These are phyloP conservation scores for Pangasianodon gigas DNA, from an alignment of 2,113 vertebrate genomes.

Conservation along the genomic window DNA sequence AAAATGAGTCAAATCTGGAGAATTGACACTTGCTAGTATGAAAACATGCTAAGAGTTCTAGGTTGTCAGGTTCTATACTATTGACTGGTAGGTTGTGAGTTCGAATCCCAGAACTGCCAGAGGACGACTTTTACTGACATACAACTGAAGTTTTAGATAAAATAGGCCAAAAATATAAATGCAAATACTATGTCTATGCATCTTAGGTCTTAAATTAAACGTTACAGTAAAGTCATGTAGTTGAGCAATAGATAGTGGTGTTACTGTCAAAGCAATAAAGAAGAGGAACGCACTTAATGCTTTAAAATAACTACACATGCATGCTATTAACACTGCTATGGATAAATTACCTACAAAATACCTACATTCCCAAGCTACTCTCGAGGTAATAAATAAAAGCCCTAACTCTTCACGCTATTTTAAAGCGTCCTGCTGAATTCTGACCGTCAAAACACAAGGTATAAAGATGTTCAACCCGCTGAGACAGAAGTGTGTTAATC, in stretches of 20 bases:
- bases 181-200: not conserved
- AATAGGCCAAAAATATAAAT: not conserved
- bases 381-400: not conserved
- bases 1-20: not conserved
- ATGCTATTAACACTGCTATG: too few relatives aligned
- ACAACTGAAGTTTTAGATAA: not conserved
- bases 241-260: not conserved
- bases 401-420: not conserved
- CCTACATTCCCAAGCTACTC: not conserved
- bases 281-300: not conserved
- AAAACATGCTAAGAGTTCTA: not conserved
- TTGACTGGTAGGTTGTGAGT: not conserved
- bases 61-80: not conserved
- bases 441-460: not conserved
- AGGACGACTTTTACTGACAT: not conserved
- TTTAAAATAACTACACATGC: not conserved
- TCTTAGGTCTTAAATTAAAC: not conserved
- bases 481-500: not conserved
- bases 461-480: not conserved
- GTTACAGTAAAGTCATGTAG: not conserved
- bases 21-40: not conserved
- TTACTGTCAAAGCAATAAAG: not conserved
- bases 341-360: not conserved
- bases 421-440: not conserved
- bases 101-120: not conserved